Evolutionary conservation across 2,113 vertebrate genomes (phyloP), one percentile per base, ranked within the genome.

Genomic region (Bettongia penicillata): DNA sequence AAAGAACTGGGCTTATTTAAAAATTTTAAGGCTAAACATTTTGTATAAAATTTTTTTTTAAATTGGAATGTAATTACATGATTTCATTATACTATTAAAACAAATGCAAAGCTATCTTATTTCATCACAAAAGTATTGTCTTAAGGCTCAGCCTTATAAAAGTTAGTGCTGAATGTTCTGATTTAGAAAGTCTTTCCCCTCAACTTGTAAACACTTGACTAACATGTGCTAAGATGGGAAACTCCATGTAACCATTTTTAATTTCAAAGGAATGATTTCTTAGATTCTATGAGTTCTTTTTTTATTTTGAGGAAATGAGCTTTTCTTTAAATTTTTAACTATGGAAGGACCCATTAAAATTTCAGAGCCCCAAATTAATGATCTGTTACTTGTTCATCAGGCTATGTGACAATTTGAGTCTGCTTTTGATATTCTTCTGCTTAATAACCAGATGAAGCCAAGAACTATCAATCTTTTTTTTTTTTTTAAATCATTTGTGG

Each of bases 101-200:
- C 93, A 97, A 51, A 96, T 49, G 1, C 52, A 95, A 53, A 50
- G 91, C 43, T 95, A 28, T 95, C 19, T 96, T 53, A 90, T 25
- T 93, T 4, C 77, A 68, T 90, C 89, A 93, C 49, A 31, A 91
- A 77, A 95, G 50, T 31, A 55, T 90, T 28, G 95, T 10, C 43
- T 52, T 23, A 94, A 51, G 94, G 6, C 68, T 91, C 48, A 96
- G 53, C 50, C 6, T 8, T 93, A 57, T 61, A 96, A 95, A 92
- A 90, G 91, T 51, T 57, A 84, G 91, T 94, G 93, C 48, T 92
- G 53, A 90, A 24, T 26, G 37, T 94, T 94, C n/a, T 94, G 24
- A 91, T 91, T 90, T 90, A 95, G 92, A 97, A 94, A 92, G 31
- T 91, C n/a, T 89, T 3, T 5, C 92, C 19, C 24, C 68, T 91